phyloP scores from a whole-genome alignment of 2,797 vertebrate genomes.

The Acipenser transmontanus region DNA sequence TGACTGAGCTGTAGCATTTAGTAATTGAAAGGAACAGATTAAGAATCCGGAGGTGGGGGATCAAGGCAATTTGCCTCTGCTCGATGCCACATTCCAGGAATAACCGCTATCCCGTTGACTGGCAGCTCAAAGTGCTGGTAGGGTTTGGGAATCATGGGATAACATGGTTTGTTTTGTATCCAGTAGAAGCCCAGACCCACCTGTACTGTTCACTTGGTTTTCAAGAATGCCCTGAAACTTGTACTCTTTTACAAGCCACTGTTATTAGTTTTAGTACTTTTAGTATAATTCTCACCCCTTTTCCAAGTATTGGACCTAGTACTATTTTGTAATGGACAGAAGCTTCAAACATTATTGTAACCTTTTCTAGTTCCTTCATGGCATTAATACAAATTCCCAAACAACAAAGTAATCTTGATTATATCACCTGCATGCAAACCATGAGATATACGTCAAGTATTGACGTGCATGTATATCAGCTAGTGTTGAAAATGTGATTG shows the following conservation, averaged over 20 bases:
- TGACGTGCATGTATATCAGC: too few relatives aligned
- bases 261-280: constrained; percentile 7
- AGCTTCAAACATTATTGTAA: constrained; percentile 36
- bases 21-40: too few relatives aligned
- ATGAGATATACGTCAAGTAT: too few relatives aligned
- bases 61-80: not conserved
- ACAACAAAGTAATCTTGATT: too few relatives aligned
- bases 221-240: constrained; percentile 7
- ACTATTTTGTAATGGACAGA: not conserved
- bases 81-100: constrained; percentile 40
- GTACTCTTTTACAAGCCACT: constrained; percentile 5
- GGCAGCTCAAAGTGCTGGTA: constrained; percentile 29
- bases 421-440: too few relatives aligned
- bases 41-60: not conserved
- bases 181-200: too few relatives aligned
- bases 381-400: too few relatives aligned
- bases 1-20: too few relatives aligned
- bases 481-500: too few relatives aligned
- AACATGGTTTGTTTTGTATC: too few relatives aligned
- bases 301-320: constrained; percentile 1
- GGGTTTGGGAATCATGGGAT: not conserved
- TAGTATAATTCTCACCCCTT: constrained; percentile 4
- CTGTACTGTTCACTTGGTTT: too few relatives aligned
- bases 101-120: constrained; percentile 45
- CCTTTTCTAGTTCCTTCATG: constrained; percentile 13